phyloP scores from a whole-genome alignment of 2,888 invertebrate genomes.

The Onchidella celtica region DNA sequence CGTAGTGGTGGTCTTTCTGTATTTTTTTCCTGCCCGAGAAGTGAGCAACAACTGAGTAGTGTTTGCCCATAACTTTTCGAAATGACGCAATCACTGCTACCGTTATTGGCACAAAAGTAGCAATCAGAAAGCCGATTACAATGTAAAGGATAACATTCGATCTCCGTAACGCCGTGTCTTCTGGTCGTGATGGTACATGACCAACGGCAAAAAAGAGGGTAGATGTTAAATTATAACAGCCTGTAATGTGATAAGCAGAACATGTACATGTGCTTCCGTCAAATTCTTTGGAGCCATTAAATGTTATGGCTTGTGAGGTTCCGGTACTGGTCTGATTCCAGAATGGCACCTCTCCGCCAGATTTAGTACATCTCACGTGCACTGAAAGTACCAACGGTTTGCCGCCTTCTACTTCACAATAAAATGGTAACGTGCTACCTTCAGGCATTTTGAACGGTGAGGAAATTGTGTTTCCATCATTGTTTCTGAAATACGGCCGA shows the following conservation, averaged over 20 bases:
- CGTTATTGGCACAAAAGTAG: too few species aligned
- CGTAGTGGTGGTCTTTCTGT: too few species aligned
- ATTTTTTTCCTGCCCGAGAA: too few species aligned
- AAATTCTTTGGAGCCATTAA: neutral
- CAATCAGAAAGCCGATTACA: too few species aligned
- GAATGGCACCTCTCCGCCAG: neutral
- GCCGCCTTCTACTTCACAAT: neutral
- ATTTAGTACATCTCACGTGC: neutral
- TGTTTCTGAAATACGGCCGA: neutral
- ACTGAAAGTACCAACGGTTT: neutral
- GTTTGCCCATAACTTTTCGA: too few species aligned
- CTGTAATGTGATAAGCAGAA: neutral
- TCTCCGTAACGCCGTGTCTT: too few species aligned
- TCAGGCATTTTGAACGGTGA: neutral
- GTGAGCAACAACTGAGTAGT: too few species aligned
- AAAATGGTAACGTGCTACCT: too few species aligned
- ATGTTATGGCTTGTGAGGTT: neutral
- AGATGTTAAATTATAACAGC: neutral
- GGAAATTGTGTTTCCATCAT: neutral
- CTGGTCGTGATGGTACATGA: too few species aligned
- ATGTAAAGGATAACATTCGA: too few species aligned
- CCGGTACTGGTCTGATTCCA: neutral
- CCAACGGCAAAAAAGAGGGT: too few species aligned
- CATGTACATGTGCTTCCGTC: neutral
- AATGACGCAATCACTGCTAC: too few species aligned